Evolutionary conservation across 2,888 invertebrate genomes (phyloP), one percentile per base, ranked within the genome.

Genomic region (Hirtodrosophila duncani): DNA sequence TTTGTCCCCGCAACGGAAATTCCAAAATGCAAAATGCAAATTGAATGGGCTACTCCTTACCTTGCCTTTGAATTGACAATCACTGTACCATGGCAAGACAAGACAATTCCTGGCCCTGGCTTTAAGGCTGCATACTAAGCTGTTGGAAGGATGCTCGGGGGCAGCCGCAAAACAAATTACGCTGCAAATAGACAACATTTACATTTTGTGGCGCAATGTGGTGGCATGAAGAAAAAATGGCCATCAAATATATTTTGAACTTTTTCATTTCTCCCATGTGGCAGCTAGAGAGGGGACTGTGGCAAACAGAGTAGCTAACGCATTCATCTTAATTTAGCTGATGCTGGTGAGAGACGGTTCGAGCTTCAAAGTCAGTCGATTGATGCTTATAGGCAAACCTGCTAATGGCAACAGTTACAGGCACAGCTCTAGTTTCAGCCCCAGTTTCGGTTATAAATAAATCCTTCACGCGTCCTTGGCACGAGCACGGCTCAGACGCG

Each of bases 381-480:
- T 67, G 55, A 65, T 59, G 59, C 59, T 39, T 52, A 48, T 55
- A 56, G 58, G 56, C 49, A 37, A 41, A 45, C 31, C 50, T 41
- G 58, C 65, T 68, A 72, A 71, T 72, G 77, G 69, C 37, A 30
- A 45, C 33, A n/a, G n/a, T 14, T 20, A 14, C 26, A 38, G 36
- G 23, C 50, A 31, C 50, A 36, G 39, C 31, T 26, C 61, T 43
- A 52, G 39, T 52, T 42, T 29, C 42, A 16, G n/a, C 20, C 18
- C 45, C 42, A 33, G 46, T 51, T 29, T 49, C 61, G 39, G 31
- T 34, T 46, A 33, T 50, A 61, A 65, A 64, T 65, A 63, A 77
- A 71, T 72, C 65, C 80, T 75, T 77, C 62, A 65, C 72, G 56
- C 59, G 68, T 71, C 80, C 80, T 72, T 75, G 68, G 65, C 65